A percentile compares a stretch with the other conserved stretches of the same genome.
Conservation (phyloP, 2,888 invertebrate species). For the Dynastes maya region DNA sequence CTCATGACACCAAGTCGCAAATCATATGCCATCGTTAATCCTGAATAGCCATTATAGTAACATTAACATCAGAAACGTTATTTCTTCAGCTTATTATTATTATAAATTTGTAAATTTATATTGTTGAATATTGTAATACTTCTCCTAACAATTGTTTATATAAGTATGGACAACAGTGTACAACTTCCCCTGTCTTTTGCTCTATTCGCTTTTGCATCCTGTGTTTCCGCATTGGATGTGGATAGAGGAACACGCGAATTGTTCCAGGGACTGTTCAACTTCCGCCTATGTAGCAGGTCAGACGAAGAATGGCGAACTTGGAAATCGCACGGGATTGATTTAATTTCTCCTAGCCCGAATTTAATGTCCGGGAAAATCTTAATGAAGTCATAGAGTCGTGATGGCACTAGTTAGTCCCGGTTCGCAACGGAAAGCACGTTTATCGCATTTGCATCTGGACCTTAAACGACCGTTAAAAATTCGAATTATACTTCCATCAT, state of each 20-base stretch:
- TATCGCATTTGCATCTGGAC: not conserved
- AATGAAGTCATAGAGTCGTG: constrained; percentile 30
- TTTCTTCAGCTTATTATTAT: no score
- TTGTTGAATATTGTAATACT: no score
- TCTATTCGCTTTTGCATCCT: not conserved
- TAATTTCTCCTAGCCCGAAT: constrained; percentile 37
- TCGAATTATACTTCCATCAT: not conserved
- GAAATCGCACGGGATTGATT: constrained; percentile 24
- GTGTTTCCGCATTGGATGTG: not conserved
- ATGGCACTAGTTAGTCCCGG: constrained; percentile 13
- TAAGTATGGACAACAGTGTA: not conserved
- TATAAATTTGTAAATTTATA: no score
- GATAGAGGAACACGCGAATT: not conserved
- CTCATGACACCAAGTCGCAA: no score
- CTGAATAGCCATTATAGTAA: no score
- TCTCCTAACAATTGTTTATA: not conserved
- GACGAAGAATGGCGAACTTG: constrained; percentile 4
- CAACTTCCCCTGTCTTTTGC: not conserved
- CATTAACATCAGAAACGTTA: no score
- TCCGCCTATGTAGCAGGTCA: not conserved
- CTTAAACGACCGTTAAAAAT: constrained; percentile 12
- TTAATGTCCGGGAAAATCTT: constrained; percentile 36
- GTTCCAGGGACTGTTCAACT: not conserved
- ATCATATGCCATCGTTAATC: no score
- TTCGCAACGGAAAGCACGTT: not conserved